Base-by-base conservation (phyloP, 2,797 vertebrate species). In the Eospalax fontanierii region DNA sequence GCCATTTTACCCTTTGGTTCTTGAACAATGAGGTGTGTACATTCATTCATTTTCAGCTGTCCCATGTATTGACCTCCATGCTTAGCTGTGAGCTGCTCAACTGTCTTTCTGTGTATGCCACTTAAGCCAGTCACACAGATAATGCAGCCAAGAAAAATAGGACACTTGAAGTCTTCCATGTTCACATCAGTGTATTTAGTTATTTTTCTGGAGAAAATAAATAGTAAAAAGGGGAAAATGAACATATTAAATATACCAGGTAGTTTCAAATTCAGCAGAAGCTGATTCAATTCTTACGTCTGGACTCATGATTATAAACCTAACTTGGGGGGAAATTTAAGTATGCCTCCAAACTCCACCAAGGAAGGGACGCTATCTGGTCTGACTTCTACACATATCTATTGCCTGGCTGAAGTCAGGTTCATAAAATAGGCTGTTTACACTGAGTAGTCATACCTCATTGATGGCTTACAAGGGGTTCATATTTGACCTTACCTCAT, bases 11-110 rank as follows among this genome's bases (percentile, higher is more conserved):
- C 99, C 98, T 99, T 99, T 50, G 99, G 99, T 96, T 99, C 99
- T n/a, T 98, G 99, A 90, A 99, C 99, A 28, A 99, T 99, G 95
- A 99, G 99, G 89, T 99, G 99, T 43, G 99, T 99, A 59, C 99
- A 99, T 74, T 99, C 99, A 3, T 99, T 99, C 99, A 99, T 99
- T 98, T 99, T 99, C 87, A 99, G 98, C 94, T 99, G 99, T n/a
- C 99, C 99, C 0, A 98, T 99, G 92, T 99, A 99, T 1, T 97
- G 99, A 57, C 99, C 99, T 12, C 99, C 99, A 0, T 99, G 99
- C 93, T 99, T 98, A 61, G 98, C 90, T 76, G 99, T 99, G 33
- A 99, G 99, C 12, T 99, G 98, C 97, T 99, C 99, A 22, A 99
- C 99, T 92, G 99, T 99, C 88, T 98, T 99, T 68, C 99, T 99